phyloP scores from a whole-genome alignment of 1,140 invertebrate genomes.

The Melipona quadrifasciata region DNA sequence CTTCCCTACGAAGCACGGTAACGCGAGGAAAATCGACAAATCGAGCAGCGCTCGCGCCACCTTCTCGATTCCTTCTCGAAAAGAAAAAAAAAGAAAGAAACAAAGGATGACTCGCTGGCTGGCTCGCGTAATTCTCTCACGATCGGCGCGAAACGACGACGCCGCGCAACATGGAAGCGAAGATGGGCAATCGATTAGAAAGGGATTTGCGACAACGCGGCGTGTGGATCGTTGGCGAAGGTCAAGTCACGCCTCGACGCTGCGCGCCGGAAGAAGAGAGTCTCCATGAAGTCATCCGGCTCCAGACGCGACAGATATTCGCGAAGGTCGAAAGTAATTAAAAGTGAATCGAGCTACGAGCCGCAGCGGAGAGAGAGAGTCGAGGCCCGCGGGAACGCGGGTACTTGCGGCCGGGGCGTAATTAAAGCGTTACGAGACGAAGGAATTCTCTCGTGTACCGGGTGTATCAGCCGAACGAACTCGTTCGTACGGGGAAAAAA shows the following conservation, averaged over 20 bases:
- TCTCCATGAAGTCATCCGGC: conserved; percentile 24
- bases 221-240: not conserved
- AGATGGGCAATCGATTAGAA: conserved; percentile 16
- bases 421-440: conserved; percentile 30
- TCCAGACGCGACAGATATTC: conserved; percentile 19
- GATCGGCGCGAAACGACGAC: not conserved
- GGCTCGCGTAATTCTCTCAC: not conserved
- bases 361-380: conserved; percentile 1
- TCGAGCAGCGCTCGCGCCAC: not conserved
- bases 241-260: conserved; percentile 26
- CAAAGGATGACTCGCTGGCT: not conserved
- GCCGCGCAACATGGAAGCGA: not conserved
- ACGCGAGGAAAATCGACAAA: not conserved
- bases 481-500: not conserved
- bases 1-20: conserved; percentile 27
- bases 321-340: conserved; percentile 47
- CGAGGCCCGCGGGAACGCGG: not conserved
- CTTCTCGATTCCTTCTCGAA: too few relatives aligned
- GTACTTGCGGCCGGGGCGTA: not conserved
- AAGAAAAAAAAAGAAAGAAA: conserved; percentile 3
- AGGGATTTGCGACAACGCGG: not conserved
- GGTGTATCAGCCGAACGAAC: not conserved
- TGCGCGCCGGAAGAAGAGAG: conserved; percentile 35
- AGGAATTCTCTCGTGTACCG: not conserved
- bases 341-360: conserved; percentile 29